phyloP scores from a whole-genome alignment of 2,888 invertebrate genomes.

The Diaprepes abbreviatus region DNA sequence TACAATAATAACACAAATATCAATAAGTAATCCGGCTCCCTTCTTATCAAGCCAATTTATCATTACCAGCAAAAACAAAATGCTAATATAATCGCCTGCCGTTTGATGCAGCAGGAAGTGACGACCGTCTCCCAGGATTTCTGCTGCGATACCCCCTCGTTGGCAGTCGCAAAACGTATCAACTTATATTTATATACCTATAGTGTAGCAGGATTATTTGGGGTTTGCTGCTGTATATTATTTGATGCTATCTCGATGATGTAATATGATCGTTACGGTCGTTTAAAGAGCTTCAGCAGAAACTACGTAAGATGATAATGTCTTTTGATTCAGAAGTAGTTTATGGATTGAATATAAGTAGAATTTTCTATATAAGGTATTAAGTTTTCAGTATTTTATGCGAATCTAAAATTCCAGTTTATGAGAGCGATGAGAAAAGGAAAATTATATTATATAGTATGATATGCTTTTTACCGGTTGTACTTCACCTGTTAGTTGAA shows the following conservation, averaged over 20 bases:
- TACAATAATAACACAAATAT: background rate
- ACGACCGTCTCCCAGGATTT: conserved; percentile 19
- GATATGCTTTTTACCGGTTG: too few species aligned
- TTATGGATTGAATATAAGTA: conserved; percentile 2
- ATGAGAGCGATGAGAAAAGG: too few species aligned
- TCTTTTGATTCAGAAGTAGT: conserved; percentile 3
- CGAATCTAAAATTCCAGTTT: too few species aligned
- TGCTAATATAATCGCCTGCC: conserved; percentile 17
- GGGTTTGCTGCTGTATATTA: conserved; percentile 20
- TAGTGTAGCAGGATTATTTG: conserved; percentile 16
- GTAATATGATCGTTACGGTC: conserved; percentile 14
- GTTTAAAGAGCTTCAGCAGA: background rate
- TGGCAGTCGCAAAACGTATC: conserved; percentile 17
- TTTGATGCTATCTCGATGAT: conserved; percentile 19
- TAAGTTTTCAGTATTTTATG: too few species aligned
- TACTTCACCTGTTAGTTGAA: too few species aligned
- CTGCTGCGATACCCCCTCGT: conserved; percentile 12
- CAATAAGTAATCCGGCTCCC: background rate
- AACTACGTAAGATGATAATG: background rate
- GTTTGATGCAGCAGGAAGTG: conserved; percentile 16
- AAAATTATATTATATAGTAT: too few species aligned
- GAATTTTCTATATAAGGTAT: too few species aligned
- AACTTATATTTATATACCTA: conserved; percentile 19
- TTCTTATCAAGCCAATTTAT: conserved; percentile 1
- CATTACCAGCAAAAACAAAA: conserved; percentile 14